These are phyloP conservation scores for Gastracanthus pulcherrimus DNA, from an alignment of 2,888 invertebrate species.

Conservation along the genomic window DNA sequence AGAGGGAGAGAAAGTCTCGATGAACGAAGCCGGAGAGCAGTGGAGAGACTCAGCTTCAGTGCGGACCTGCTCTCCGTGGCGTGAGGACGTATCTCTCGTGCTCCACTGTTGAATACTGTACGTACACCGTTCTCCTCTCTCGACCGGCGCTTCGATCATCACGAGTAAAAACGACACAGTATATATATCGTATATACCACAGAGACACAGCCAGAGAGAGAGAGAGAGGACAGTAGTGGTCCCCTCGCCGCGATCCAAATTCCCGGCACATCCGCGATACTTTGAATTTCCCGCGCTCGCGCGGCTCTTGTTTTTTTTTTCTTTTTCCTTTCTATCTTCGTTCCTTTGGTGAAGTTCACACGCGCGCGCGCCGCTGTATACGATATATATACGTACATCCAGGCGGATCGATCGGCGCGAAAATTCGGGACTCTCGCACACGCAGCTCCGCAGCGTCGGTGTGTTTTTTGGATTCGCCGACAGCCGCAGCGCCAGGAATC, in stretches of 20 bases:
- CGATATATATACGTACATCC: no score
- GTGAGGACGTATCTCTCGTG: background rate
- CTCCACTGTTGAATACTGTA: background rate
- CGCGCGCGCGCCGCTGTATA: no score
- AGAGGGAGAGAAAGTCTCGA: background rate
- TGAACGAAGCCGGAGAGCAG: slow-evolving; percentile 15
- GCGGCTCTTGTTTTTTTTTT: no score
- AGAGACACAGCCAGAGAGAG: background rate
- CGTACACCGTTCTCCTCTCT: background rate
- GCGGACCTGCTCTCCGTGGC: slow-evolving; percentile 52
- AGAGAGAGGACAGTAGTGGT: background rate
- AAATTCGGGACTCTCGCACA: background rate
- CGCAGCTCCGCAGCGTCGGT: background rate
- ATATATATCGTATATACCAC: background rate
- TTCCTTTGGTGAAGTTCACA: no score
- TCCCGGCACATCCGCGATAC: background rate
- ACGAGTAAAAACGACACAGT: no score
- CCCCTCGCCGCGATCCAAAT: background rate
- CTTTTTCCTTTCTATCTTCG: no score
- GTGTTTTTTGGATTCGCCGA: background rate
- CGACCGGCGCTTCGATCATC: background rate
- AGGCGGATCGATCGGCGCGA: background rate
- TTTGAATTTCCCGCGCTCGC: no score
- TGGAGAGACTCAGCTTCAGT: slow-evolving; percentile 59
- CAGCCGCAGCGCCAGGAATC: no score